Base-by-base conservation (phyloP, 2,888 invertebrate genomes). In the Agelastica alni region DNA sequence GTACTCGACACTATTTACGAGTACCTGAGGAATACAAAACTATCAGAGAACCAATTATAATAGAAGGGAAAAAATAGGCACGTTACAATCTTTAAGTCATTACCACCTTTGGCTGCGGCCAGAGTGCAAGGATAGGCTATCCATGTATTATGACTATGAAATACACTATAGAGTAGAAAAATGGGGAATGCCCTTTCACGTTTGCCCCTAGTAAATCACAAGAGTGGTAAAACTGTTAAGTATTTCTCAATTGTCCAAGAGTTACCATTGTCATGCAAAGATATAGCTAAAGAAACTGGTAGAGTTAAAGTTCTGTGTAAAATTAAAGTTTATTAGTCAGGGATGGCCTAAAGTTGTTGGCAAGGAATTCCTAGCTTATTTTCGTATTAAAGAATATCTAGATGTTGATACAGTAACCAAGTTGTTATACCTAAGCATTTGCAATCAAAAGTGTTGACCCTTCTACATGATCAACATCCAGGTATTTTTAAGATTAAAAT, bases 401-500 rank as follows among this genome's bases (percentile, higher is more conserved):
- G 16, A 5, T 32, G 32, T 32, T 32, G 32, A 32, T 32, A 32
- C 6, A 32, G 13, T 32, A 32, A 32, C n/a, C 4, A n/a, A n/a
- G 13, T 13, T 32, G 12, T 32, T 32, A n/a, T 37, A 17, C 37
- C 18, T 37, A 37, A 17, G 5, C 30, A 30, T 3, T 30, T 30
- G 30, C 30, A 30, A 7, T 4, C 30, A 9, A 30, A 30, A 4
- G 30, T 30, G 4, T 30, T 30, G 3, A 22, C 4, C 4, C 22
- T 32, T 12, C 16, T 46, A 5, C 46, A 46, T 26, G 36, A 36
- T 7, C 22, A 46, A 22, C 36, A 46, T 14, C 36, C 34, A n/a
- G 46, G 36, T 26, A 22, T 46, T 14, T 13, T 46, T 4, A 26
- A 36, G 22, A 46, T 46, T 26, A 46, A 46, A 46, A 22, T 36